phyloP scores from a whole-genome alignment of 2,888 invertebrate species.

The Meteorus colon region DNA sequence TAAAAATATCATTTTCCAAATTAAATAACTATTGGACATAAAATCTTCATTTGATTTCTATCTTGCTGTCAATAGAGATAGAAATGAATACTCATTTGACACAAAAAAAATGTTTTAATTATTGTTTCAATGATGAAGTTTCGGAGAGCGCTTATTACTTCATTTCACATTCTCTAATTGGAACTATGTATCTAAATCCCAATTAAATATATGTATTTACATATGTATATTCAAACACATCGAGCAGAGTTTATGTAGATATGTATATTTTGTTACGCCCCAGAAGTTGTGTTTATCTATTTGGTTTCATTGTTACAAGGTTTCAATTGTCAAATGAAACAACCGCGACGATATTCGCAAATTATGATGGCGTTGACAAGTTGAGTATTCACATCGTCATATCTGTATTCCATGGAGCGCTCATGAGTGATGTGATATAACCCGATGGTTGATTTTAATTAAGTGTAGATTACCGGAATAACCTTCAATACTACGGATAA shows the following conservation, averaged over 20 bases:
- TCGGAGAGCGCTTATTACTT: neutral
- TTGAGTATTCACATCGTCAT: neutral
- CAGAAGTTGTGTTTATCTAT: neutral
- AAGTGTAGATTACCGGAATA: too few species aligned
- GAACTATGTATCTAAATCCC: neutral
- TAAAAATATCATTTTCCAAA: too few species aligned
- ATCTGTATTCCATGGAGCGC: too few species aligned
- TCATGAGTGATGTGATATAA: too few species aligned
- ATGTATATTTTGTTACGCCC: neutral
- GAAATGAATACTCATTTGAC: too few species aligned
- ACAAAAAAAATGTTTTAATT: neutral
- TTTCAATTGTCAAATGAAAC: neutral
- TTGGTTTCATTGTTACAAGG: conserved; percentile 2
- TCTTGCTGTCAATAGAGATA: too few species aligned
- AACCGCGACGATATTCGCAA: neutral
- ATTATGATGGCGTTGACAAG: neutral
- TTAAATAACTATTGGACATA: too few species aligned
- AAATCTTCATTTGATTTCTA: too few species aligned
- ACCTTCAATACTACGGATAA: too few species aligned
- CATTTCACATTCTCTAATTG: neutral
- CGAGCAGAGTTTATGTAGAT: neutral
- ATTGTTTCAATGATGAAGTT: neutral
- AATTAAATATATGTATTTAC: neutral
- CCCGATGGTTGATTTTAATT: too few species aligned
- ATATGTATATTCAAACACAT: neutral